Evolutionary conservation across 2,113 vertebrate species (phyloP).

Genomic region (Paratilapia polleni): DNA sequence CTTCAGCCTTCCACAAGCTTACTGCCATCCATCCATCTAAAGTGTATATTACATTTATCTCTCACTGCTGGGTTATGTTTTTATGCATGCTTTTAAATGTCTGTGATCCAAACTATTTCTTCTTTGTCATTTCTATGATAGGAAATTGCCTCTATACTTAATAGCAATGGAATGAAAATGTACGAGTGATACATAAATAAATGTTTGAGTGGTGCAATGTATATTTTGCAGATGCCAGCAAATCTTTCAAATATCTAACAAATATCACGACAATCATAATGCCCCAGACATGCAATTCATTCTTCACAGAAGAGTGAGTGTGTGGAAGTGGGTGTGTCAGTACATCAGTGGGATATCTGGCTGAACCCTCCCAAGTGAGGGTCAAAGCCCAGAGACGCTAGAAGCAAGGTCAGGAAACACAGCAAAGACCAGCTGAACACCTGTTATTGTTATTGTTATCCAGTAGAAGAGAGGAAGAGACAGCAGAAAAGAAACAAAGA

Average conservation of each 20-base stretch:
- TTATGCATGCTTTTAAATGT: conserved; percentile 17
- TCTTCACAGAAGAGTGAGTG: background rate
- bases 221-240: conserved; percentile 4
- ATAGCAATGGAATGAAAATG: conserved; percentile 5
- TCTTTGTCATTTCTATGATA: conserved; percentile 3
- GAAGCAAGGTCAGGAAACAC: conserved; percentile 61
- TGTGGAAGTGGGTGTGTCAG: background rate
- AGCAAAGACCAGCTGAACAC: conserved; percentile 10
- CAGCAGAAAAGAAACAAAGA: background rate
- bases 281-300: conserved; percentile 7
- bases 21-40: conserved; percentile 44
- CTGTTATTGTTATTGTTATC: conserved; percentile 20
- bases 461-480: background rate
- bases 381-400: conserved; percentile 51
- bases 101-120: conserved; percentile 16
- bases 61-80: conserved; percentile 30
- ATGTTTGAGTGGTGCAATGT: conserved; percentile 8
- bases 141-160: background rate
- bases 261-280: conserved; percentile 28
- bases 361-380: conserved; percentile 15
- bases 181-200: background rate
- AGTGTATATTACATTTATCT: conserved; percentile 46
- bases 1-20: conserved; percentile 40
- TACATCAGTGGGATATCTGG: conserved; percentile 11
- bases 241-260: background rate